These are phyloP conservation scores for Sebastes steindachneri DNA, from an alignment of 2,797 vertebrate species.

Conservation along the genomic window DNA sequence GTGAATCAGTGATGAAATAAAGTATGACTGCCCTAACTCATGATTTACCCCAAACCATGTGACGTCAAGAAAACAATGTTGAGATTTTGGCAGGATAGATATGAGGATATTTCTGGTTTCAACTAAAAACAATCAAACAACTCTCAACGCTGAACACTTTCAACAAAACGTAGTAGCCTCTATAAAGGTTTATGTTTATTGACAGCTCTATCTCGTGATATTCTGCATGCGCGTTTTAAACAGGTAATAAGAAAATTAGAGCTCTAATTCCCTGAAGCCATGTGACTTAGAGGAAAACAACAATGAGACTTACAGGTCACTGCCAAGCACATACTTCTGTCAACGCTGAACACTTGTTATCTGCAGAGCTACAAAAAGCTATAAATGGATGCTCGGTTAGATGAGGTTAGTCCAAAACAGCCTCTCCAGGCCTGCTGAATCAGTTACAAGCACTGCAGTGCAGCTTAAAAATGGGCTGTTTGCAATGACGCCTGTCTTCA, in stretches of 20 bases:
- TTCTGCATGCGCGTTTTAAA: not conserved
- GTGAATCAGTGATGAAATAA: not conserved
- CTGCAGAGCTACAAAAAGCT: not conserved
- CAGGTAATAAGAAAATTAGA: accelerated
- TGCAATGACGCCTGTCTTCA: not conserved
- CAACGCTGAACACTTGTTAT: not conserved
- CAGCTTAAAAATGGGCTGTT: not conserved
- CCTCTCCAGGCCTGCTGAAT: not conserved
- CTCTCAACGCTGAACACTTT: not conserved
- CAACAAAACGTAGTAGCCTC: not conserved
- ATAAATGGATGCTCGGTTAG: not conserved
- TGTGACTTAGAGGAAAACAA: not conserved
- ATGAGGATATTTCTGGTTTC: not conserved
- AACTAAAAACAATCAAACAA: not conserved
- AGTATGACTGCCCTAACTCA: not conserved
- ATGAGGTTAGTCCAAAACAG: not conserved
- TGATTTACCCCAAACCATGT: not conserved
- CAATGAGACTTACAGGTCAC: not conserved
- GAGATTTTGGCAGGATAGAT: no score
- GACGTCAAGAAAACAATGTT: not conserved
- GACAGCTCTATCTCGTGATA: not conserved
- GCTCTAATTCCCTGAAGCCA: not conserved
- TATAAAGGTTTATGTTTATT: not conserved
- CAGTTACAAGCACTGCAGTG: not conserved
- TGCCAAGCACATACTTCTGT: not conserved